Evolutionary conservation across 1,140 invertebrate species (phyloP).

Genomic region (Bemisia tabaci): DNA sequence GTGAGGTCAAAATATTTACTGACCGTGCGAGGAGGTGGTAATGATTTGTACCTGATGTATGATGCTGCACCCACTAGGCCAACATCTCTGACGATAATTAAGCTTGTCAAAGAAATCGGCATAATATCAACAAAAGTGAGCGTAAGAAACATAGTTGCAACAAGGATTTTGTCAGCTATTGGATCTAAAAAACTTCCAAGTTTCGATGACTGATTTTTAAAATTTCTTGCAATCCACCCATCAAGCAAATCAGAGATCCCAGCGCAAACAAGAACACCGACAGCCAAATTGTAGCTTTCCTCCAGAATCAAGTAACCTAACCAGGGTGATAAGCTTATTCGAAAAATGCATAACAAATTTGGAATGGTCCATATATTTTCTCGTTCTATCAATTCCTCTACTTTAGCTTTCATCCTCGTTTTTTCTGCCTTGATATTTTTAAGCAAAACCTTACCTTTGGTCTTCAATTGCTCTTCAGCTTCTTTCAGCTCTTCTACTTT

Average conservation of each 20-base stretch:
- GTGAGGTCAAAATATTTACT: conserved; percentile 80
- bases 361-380: conserved; percentile 91
- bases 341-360: conserved; percentile 69
- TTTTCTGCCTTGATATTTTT: conserved; percentile 52
- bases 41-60: conserved; percentile 76
- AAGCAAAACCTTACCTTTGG: conserved; percentile 41
- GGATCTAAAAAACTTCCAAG: conserved; percentile 94
- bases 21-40: conserved; percentile 77
- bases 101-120: conserved; percentile 52
- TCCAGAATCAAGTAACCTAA: conserved; percentile 68
- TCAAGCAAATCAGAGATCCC: conserved; percentile 82
- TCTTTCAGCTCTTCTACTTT: conserved; percentile 13
- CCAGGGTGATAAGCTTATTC: conserved; percentile 73
- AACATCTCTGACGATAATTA: conserved; percentile 74
- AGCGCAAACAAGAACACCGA: conserved; percentile 58
- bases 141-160: conserved; percentile 65
- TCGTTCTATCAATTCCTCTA: conserved; percentile 51
- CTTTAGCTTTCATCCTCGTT: conserved; percentile 40
- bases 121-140: conserved; percentile 14
- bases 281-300: conserved; percentile 54
- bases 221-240: conserved; percentile 90
- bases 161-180: conserved; percentile 90
- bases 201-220: conserved; percentile 77
- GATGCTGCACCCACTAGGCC: conserved; percentile 68
- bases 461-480: conserved; percentile 39